Conservation (phyloP, 2,113 vertebrate genomes). For the Procavia capensis region DNA sequence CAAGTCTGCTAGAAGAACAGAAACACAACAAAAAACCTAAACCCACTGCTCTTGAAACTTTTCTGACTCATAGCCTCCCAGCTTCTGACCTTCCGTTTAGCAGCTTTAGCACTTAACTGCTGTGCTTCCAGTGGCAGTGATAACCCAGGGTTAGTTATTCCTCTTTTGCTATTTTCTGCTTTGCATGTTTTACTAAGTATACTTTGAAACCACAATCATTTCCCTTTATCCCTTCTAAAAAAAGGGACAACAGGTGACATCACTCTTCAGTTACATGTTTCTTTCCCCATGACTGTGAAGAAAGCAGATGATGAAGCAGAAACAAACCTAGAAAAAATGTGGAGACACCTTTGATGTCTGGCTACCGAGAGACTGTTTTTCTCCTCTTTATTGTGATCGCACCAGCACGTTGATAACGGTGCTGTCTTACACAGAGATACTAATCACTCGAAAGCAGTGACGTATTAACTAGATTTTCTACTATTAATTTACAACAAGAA, state of each 20-base stretch:
- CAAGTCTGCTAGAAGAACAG: background rate
- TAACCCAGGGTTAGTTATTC: background rate
- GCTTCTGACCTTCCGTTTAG: no score
- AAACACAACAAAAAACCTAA: no score
- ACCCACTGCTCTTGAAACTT: no score
- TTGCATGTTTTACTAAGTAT: background rate
- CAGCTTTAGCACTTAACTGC: no score
- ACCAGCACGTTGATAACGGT: background rate
- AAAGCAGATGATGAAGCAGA: background rate
- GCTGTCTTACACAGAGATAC: background rate
- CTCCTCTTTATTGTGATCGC: background rate
- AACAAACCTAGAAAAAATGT: background rate
- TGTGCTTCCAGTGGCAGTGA: background rate
- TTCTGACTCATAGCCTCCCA: no score
- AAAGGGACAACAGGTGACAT: background rate
- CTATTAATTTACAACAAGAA: background rate
- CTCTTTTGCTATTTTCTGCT: background rate
- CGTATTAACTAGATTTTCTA: background rate
- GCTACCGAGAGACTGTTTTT: background rate
- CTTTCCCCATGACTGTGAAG: background rate
- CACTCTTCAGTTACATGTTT: background rate
- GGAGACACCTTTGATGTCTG: background rate
- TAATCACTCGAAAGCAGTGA: background rate
- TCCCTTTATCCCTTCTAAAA: background rate
- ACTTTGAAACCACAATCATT: background rate